Evolutionary conservation across 2,797 vertebrate genomes (phyloP).

Genomic region (Sebastes itinus): DNA sequence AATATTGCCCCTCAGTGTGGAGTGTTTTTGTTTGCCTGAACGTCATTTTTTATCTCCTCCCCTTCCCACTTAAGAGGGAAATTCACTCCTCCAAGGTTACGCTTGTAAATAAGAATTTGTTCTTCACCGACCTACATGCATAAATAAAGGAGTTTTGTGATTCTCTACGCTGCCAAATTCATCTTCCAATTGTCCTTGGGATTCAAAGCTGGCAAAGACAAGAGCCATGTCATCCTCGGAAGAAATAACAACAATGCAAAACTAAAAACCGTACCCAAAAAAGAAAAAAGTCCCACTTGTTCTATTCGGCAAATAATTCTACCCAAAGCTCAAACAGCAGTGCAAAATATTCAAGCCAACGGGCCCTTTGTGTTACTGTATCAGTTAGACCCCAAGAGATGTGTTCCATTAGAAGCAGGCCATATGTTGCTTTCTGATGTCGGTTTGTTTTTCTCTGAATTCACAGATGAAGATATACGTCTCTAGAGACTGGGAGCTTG

Average conservation of each 20-base stretch:
- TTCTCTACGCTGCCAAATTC: slow-evolving; percentile 4
- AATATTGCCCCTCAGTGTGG: slow-evolving; percentile 16
- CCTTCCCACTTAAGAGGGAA: slow-evolving; percentile 27
- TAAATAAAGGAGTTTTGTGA: slow-evolving; percentile 50
- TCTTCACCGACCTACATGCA: slow-evolving; percentile 45
- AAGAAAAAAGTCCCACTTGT: neutral
- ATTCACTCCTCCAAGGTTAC: slow-evolving; percentile 54
- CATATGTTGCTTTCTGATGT: slow-evolving; percentile 69
- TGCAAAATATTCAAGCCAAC: slow-evolving; percentile 21
- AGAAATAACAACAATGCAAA: slow-evolving; percentile 7
- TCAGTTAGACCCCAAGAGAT: slow-evolving; percentile 54
- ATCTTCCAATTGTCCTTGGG: slow-evolving; percentile 43
- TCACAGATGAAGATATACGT: slow-evolving; percentile 58
- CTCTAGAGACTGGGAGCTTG: slow-evolving; percentile 46
- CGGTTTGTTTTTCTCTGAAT: slow-evolving; percentile 69
- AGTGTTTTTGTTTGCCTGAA: slow-evolving; percentile 28
- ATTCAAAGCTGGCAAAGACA: slow-evolving; percentile 26
- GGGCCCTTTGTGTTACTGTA: slow-evolving; percentile 38
- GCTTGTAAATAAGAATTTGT: slow-evolving; percentile 49
- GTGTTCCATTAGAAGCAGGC: slow-evolving; percentile 48
- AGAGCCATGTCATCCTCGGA: neutral
- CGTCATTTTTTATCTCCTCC: slow-evolving; percentile 27
- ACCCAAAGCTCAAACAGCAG: slow-evolving; percentile 9
- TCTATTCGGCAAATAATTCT: slow-evolving; percentile 16
- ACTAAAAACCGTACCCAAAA: slow-evolving; percentile 3